A percentile compares a stretch with the other conserved stretches of the same genome.
phyloP scores from a whole-genome alignment of 2,888 invertebrate genomes.

The Crossocerus cetratus region DNA sequence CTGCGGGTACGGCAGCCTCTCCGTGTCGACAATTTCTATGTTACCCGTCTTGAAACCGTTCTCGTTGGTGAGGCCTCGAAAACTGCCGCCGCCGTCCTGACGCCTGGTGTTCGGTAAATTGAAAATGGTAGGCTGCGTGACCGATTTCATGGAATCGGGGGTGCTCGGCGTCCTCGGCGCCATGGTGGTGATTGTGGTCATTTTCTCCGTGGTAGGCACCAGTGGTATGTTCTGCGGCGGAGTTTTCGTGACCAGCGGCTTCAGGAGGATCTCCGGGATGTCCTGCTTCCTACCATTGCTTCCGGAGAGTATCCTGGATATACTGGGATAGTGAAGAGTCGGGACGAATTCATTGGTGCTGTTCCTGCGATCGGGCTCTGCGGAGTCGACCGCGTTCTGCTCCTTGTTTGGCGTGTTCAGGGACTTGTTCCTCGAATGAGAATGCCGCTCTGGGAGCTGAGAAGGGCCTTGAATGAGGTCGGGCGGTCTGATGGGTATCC shows the following conservation, averaged over 20 bases:
- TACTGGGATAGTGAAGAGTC: slow-evolving; percentile 88
- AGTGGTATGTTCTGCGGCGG: slow-evolving; percentile 76
- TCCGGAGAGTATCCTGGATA: slow-evolving; percentile 90
- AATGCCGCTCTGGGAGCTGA: slow-evolving; percentile 61
- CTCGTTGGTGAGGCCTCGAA: slow-evolving; percentile 55
- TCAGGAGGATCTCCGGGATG: slow-evolving; percentile 86
- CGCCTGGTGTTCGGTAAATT: slow-evolving; percentile 71
- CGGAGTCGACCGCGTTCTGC: slow-evolving; percentile 53
- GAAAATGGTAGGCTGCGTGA: slow-evolving; percentile 72
- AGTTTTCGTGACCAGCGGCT: slow-evolving; percentile 72
- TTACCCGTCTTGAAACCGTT: slow-evolving; percentile 66
- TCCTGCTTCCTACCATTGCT: slow-evolving; percentile 91
- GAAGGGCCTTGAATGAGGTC: slow-evolving; percentile 77
- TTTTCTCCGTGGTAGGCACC: slow-evolving; percentile 72
- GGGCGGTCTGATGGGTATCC: slow-evolving; percentile 88
- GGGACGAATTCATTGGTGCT: slow-evolving; percentile 82
- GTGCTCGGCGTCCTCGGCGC: slow-evolving; percentile 42
- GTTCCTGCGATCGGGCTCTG: slow-evolving; percentile 61
- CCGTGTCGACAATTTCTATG: slow-evolving; percentile 71
- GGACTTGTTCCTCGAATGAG: slow-evolving; percentile 65
- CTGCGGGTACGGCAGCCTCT: slow-evolving; percentile 71
- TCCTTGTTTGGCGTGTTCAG: slow-evolving; percentile 63
- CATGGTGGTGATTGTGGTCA: slow-evolving; percentile 60
- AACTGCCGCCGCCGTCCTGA: slow-evolving; percentile 62
- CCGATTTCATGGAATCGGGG: slow-evolving; percentile 47